Conservation (phyloP, 2,113 vertebrate species). For the Elachura formosa region DNA sequence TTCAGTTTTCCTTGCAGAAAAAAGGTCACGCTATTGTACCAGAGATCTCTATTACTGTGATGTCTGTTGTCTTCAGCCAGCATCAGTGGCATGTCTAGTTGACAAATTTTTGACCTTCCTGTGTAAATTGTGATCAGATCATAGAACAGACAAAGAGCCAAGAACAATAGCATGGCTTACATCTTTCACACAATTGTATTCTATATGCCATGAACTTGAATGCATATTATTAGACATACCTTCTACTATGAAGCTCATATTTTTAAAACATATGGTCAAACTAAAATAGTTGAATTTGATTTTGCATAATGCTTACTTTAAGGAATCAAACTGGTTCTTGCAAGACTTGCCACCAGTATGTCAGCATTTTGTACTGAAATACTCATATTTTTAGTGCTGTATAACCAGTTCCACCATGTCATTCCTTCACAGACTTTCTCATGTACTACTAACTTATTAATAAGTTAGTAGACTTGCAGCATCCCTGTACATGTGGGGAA, state of each 20-base stretch:
- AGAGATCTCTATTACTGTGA: background rate
- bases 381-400: background rate
- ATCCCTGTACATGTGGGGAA: background rate
- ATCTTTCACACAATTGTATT: background rate
- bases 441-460: background rate
- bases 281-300: background rate
- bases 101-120: background rate
- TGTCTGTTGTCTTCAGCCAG: background rate
- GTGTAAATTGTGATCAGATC: background rate
- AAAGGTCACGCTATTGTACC: background rate
- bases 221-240: background rate
- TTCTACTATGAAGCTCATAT: background rate
- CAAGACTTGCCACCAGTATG: background rate
- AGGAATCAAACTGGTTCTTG: background rate
- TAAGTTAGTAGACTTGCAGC: background rate
- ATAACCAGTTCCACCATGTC: background rate
- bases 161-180: background rate
- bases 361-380: background rate
- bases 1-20: background rate
- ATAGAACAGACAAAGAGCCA: background rate
- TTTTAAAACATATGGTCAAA: background rate
- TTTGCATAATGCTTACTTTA: background rate
- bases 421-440: background rate
- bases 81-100: rapidly evolving
- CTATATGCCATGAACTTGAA: background rate